phyloP scores from a whole-genome alignment of 2,888 invertebrate genomes.

The Orthosia gothica region DNA sequence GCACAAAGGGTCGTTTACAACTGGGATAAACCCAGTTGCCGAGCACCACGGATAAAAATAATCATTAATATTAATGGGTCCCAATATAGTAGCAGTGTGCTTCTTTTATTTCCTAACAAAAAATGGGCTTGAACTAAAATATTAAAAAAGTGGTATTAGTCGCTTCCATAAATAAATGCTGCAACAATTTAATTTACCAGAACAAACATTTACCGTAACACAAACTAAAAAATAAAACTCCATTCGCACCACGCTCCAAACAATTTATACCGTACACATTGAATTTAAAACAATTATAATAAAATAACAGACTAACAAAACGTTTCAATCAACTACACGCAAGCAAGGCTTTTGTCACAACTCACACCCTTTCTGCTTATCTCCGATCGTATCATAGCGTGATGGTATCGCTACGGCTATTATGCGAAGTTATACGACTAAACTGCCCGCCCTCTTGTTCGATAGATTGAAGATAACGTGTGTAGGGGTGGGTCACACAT shows the following conservation, averaged over 20 bases:
- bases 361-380: constrained; percentile 70
- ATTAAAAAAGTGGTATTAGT: neutral
- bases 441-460: constrained; percentile 74
- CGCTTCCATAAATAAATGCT: neutral
- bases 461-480: constrained; percentile 73
- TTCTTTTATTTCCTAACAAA: neutral
- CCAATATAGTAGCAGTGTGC: too few relatives aligned
- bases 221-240: constrained; percentile 22
- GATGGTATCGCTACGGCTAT: constrained; percentile 68
- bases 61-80: too few relatives aligned
- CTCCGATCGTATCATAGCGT: constrained; percentile 61
- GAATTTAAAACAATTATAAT: constrained; percentile 59
- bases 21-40: too few relatives aligned
- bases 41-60: too few relatives aligned
- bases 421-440: constrained; percentile 65
- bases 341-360: constrained; percentile 61
- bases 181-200: neutral
- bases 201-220: constrained; percentile 3
- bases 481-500: constrained; percentile 67
- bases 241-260: constrained; percentile 26
- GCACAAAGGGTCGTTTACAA: too few relatives aligned
- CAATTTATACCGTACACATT: constrained; percentile 35
- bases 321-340: constrained; percentile 65
- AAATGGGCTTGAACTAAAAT: neutral
- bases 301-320: constrained; percentile 63